phyloP scores from a whole-genome alignment of 2,113 vertebrate genomes.

The Hippocampus barbouri region DNA sequence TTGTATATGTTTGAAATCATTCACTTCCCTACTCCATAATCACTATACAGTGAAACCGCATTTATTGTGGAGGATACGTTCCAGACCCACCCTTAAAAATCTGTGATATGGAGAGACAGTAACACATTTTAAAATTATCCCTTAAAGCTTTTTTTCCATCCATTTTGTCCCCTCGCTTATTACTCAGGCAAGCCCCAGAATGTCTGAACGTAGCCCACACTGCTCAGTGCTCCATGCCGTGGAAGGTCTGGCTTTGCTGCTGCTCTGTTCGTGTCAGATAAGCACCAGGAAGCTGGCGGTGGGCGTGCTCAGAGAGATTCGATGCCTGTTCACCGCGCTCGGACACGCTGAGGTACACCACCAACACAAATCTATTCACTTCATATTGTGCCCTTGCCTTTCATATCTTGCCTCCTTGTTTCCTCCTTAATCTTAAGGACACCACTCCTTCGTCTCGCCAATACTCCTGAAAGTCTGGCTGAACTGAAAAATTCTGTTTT shows the following conservation, averaged over 20 bases:
- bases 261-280: slow-evolving; percentile 94
- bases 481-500: slow-evolving; percentile 8
- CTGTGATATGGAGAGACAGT: too few species aligned
- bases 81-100: too few species aligned
- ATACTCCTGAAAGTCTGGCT: neutral
- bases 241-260: slow-evolving; percentile 89
- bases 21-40: too few species aligned
- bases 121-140: too few species aligned
- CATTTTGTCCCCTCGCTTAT: slow-evolving; percentile 46
- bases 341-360: slow-evolving; percentile 90
- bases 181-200: slow-evolving; percentile 77
- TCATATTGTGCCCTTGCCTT: neutral
- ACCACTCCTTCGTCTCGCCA: slow-evolving; percentile 15
- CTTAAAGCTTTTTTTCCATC: neutral
- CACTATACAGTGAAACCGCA: too few species aligned
- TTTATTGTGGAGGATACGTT: too few species aligned
- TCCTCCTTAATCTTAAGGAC: slow-evolving; percentile 23
- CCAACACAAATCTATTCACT: neutral
- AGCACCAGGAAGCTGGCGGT: slow-evolving; percentile 94
- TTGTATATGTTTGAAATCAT: neutral
- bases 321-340: slow-evolving; percentile 86
- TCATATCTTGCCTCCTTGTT: neutral
- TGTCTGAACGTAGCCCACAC: slow-evolving; percentile 82
- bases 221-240: slow-evolving; percentile 90
- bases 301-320: slow-evolving; percentile 89